Percentiles rank a stretch among this genome's conserved stretches.
phyloP scores from a whole-genome alignment of 2,888 invertebrate species.

The Caenorhabditis angaria region DNA sequence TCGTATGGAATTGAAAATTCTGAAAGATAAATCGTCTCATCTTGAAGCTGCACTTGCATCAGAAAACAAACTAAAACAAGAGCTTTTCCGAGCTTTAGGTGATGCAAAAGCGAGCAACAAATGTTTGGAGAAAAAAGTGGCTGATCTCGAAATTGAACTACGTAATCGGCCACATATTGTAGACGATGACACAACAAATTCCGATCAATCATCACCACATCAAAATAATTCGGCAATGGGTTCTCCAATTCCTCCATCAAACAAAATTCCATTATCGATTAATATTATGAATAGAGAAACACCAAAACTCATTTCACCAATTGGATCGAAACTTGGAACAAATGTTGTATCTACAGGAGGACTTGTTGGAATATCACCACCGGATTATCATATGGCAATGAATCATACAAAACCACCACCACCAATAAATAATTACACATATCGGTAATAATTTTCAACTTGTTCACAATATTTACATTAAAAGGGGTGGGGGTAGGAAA shows the following conservation, averaged over 20 bases:
- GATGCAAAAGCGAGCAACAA: conserved; percentile 47
- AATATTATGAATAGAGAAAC: conserved; percentile 28
- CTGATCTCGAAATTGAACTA: conserved; percentile 26
- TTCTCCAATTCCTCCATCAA: conserved; percentile 36
- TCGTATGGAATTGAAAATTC: conserved; percentile 65
- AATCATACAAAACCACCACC: conserved; percentile 22
- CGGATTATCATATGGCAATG: conserved; percentile 43
- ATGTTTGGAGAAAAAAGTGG: conserved; percentile 23
- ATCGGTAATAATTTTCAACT: conserved; percentile 2
- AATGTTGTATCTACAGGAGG: conserved; percentile 11
- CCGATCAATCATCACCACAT: conserved; percentile 50
- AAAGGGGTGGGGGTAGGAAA: no score
- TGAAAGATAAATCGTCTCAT: conserved; percentile 90
- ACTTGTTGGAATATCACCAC: conserved; percentile 21
- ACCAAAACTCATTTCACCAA: conserved; percentile 22
- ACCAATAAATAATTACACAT: neutral
- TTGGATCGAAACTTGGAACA: conserved; percentile 18
- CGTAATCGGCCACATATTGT: neutral
- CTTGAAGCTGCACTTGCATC: conserved; percentile 92
- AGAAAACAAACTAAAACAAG: conserved; percentile 95
- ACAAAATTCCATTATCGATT: conserved; percentile 35
- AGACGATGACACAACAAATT: conserved; percentile 34
- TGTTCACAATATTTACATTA: no score
- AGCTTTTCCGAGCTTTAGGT: conserved; percentile 82
- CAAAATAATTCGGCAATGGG: conserved; percentile 34